Evolutionary conservation across 2,888 invertebrate genomes (phyloP).

Genomic region (Tetragonisca angustula): DNA sequence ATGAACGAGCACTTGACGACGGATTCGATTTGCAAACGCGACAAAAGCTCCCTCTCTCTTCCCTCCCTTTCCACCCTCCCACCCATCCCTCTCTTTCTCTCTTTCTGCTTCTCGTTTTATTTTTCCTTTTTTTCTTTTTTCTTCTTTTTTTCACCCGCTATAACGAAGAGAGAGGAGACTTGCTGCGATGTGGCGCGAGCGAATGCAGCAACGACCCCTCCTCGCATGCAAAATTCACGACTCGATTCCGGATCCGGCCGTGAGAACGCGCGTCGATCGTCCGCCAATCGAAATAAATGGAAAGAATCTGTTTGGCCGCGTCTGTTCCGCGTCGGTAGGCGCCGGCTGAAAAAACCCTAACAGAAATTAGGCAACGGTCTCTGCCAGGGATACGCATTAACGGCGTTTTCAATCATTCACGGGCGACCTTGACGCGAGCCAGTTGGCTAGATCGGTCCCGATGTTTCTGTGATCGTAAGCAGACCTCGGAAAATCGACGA

Average conservation of each 20-base stretch:
- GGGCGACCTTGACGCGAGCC: neutral
- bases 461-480: neutral
- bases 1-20: constrained; percentile 58
- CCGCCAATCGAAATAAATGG: constrained; percentile 63
- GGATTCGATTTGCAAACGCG: constrained; percentile 67
- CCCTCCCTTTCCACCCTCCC: neutral
- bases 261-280: constrained; percentile 59
- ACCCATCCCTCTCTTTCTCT: neutral
- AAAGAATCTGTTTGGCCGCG: constrained; percentile 62
- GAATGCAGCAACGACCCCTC: constrained; percentile 56
- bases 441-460: constrained; percentile 9
- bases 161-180: constrained; percentile 60
- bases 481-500: neutral
- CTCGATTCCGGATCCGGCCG: constrained; percentile 70
- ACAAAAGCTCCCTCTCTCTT: constrained; percentile 52
- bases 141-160: constrained; percentile 14
- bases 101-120: neutral
- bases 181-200: constrained; percentile 52
- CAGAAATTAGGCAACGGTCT: constrained; percentile 61
- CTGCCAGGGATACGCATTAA: constrained; percentile 70
- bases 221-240: constrained; percentile 70
- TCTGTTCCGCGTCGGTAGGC: constrained; percentile 46
- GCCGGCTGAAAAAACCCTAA: constrained; percentile 63
- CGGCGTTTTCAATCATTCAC: constrained; percentile 70
- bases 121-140: neutral